phyloP scores from a whole-genome alignment of 2,888 invertebrate genomes.

The Platycheirus albimanus region DNA sequence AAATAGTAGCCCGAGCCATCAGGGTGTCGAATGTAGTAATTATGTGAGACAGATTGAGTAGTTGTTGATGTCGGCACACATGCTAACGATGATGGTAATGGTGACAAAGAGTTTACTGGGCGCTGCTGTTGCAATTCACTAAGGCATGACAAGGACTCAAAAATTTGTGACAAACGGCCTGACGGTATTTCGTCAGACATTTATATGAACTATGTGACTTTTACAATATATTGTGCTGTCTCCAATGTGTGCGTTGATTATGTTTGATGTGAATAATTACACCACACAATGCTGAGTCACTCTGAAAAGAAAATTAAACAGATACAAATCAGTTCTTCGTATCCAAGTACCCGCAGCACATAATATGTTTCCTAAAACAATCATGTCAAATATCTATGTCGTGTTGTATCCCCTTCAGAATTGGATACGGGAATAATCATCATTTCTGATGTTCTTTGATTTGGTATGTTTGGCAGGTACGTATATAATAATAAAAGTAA shows the following conservation, averaged over 20 bases:
- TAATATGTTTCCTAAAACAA: not conserved
- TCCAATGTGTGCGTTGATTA: not conserved
- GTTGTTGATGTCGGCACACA: slow-evolving; percentile 76
- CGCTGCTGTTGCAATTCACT: slow-evolving; percentile 85
- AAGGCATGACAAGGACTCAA: slow-evolving; percentile 90
- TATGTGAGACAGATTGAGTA: slow-evolving; percentile 75
- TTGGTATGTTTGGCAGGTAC: not conserved
- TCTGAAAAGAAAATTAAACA: slow-evolving; percentile 40
- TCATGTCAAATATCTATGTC: slow-evolving; percentile 37
- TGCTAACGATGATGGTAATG: slow-evolving; percentile 76
- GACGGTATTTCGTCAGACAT: slow-evolving; percentile 88
- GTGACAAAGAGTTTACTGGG: slow-evolving; percentile 77
- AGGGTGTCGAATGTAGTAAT: slow-evolving; percentile 78
- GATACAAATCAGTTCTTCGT: slow-evolving; percentile 5
- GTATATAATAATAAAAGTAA: not conserved
- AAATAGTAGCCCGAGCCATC: slow-evolving; percentile 76
- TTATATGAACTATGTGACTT: slow-evolving; percentile 74
- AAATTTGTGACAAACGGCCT: slow-evolving; percentile 91
- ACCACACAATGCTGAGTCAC: slow-evolving; percentile 13
- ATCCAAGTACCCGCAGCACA: not conserved
- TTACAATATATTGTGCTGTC: slow-evolving; percentile 6
- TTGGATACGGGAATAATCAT: slow-evolving; percentile 51
- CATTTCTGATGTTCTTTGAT: slow-evolving; percentile 31
- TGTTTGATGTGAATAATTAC: not conserved
- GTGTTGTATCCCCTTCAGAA: slow-evolving; percentile 48